Evolutionary conservation across 2,113 vertebrate genomes (phyloP).

Genomic region (Poeciliopsis turrubarensis): DNA sequence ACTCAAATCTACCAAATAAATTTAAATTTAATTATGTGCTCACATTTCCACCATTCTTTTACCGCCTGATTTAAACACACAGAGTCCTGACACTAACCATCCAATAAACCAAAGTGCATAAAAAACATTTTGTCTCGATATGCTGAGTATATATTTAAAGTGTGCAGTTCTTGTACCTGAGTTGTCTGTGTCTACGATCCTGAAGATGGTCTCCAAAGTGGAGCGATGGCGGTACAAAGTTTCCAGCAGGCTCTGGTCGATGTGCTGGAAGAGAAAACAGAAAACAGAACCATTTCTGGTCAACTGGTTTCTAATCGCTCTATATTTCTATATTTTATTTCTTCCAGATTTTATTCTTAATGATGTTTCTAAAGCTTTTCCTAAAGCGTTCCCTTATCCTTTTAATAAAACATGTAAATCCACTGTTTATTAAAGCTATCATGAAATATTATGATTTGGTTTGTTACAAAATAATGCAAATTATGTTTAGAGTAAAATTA

Average conservation of each 20-base stretch:
- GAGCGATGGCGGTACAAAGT: constrained; percentile 91
- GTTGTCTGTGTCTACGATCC: constrained; percentile 92
- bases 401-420: too few species aligned
- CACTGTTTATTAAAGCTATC: too few species aligned
- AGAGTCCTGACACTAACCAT: background rate
- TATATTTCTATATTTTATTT: background rate
- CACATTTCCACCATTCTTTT: too few species aligned
- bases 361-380: too few species aligned
- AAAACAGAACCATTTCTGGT: background rate
- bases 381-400: too few species aligned
- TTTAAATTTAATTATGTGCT: too few species aligned
- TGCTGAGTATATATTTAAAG: background rate
- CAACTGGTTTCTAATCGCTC: background rate
- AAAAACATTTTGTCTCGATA: background rate
- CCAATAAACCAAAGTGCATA: background rate
- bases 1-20: too few species aligned
- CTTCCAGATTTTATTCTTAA: too few species aligned
- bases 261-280: constrained; percentile 76
- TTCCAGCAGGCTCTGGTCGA: constrained; percentile 89
- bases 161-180: constrained; percentile 82
- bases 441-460: too few species aligned
- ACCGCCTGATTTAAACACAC: too few species aligned
- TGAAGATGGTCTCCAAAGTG: constrained; percentile 94
- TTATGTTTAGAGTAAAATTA: too few species aligned
- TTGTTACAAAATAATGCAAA: too few species aligned